phyloP scores from a whole-genome alignment of 2,797 vertebrate species.

The Silurus lanzhouensis region DNA sequence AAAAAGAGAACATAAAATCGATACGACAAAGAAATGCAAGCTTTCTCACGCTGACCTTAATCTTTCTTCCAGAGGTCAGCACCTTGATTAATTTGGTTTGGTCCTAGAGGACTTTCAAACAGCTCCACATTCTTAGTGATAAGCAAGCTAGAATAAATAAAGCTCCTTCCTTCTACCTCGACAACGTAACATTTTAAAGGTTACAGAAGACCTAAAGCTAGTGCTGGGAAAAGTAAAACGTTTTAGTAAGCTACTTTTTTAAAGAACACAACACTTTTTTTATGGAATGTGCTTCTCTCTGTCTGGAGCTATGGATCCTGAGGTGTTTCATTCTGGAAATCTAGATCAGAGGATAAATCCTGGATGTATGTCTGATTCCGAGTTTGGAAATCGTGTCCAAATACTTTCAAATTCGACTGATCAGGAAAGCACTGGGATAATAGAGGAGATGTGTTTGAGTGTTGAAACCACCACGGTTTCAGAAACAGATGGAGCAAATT shows the following conservation, averaged over 20 bases:
- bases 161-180: neutral
- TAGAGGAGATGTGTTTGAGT: neutral
- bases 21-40: neutral
- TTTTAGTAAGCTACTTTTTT: conserved; percentile 19
- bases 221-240: neutral
- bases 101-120: neutral
- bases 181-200: neutral
- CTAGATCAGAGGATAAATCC: conserved; percentile 3
- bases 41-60: neutral
- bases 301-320: conserved; percentile 26
- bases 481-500: conserved; percentile 16
- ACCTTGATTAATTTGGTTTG: neutral
- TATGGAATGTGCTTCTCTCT: neutral
- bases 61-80: neutral
- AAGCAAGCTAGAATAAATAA: conserved; percentile 26
- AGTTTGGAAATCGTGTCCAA: conserved; percentile 1
- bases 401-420: neutral
- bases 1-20: neutral
- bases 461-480: neutral
- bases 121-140: conserved; percentile 29
- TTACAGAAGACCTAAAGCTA: conserved; percentile 10
- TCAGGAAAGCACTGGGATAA: neutral
- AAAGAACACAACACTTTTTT: conserved; percentile 29
- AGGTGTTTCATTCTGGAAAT: conserved; percentile 11
- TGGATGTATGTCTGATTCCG: conserved; percentile 4